Base-by-base conservation (phyloP, 2,113 vertebrate genomes). In the Ochotona curzoniae region DNA sequence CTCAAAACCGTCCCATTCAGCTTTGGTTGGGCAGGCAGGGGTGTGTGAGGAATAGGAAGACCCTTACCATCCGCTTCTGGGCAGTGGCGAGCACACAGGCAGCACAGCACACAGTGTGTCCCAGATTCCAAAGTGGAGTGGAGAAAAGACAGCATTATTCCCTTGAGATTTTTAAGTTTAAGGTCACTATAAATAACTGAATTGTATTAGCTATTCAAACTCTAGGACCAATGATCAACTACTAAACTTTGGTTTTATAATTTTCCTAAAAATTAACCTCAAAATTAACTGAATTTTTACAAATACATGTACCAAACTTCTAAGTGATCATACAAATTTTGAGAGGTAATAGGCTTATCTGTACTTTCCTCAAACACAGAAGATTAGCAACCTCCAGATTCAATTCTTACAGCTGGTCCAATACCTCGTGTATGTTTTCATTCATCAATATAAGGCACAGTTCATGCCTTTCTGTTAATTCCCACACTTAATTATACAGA, bases 101-200 rank as follows among this genome's bases (percentile, higher is more conserved):
- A 95, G 94, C 93, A 97, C 93, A 96, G 96, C 94, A 8, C 69
- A 96, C 93, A 96, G 96, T 96, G 93, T 96, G 95, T 93, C 97
- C 97, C 95, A 96, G 94, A 96, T 94, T 96, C 93, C 98, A 98
- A 96, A 95, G 96, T 74, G 91, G 90, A 97, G 96, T 95, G 93
- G 87, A 97, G 95, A 97, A 96, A 95, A 97, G 89, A 98, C 63
- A 96, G 81, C 88, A 92, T 96, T 97, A 97, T 93, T 98, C 87
- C 89, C 95, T 73, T 87, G 86, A 94, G 30, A 71, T 54, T 90
- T 18, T 69, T 89, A 93, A 95, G 91, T 61, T 82, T 81, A 94
- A 83, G 66, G 49, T 74, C 91, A 87, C 60, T 92, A 80, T 83
- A 95, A 83, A 80, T 94, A 87, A 15, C 51, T 92, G 60, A 94